Evolutionary conservation across 2,888 invertebrate genomes (phyloP), one percentile per base, ranked within the genome.

Genomic region (Odontothrips loti): DNA sequence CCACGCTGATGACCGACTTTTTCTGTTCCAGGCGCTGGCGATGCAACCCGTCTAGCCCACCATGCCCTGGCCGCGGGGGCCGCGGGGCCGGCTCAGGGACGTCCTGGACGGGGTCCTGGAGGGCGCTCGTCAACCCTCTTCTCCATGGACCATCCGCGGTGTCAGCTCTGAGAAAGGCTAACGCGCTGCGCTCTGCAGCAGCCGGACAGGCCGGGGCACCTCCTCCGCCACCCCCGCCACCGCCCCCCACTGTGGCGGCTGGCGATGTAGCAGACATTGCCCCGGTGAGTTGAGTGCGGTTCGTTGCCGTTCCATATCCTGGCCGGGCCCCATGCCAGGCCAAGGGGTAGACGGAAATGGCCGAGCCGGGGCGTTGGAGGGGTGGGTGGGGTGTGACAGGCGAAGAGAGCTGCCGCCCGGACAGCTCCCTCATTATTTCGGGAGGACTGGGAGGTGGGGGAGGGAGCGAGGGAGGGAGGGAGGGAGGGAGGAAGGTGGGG

Each of bases 381-480:
- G 3, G 34, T 2, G 34, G 34, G 34, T 43, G 34, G 34, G 34
- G 34, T n/a, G 34, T 43, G 34, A 43, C 34, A 43, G 34, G 34
- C 34, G 34, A 43, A 43, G 34, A 43, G 34, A 43, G 34, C 34
- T 6, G 34, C 34, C 34, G 34, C 27, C 68, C 12, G 23, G 68
- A 75, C 68, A 75, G 68, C 27, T 12, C 11, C 27, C 68, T 75
- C 68, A 75, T 75, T 75, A 75, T 75, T 75, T 75, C 12, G 68
- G 23, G 23, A 58, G 58, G 15, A n/a, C 58, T 75, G 8, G 27
- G 68, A 23, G 23, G 68, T 0, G 68, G 8, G 68, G 23, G 20
- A 8, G 68, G 2, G 11, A 15, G 58, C 58, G 51, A 10, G 20
- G 17, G 20, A 12, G 68, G 23, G 20, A 8, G 68, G 2, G 11